Percentiles rank a stretch among this genome's conserved stretches.
Evolutionary conservation across 2,797 vertebrate species (phyloP).

Genomic region (Parauchenoglanis punctatus): DNA sequence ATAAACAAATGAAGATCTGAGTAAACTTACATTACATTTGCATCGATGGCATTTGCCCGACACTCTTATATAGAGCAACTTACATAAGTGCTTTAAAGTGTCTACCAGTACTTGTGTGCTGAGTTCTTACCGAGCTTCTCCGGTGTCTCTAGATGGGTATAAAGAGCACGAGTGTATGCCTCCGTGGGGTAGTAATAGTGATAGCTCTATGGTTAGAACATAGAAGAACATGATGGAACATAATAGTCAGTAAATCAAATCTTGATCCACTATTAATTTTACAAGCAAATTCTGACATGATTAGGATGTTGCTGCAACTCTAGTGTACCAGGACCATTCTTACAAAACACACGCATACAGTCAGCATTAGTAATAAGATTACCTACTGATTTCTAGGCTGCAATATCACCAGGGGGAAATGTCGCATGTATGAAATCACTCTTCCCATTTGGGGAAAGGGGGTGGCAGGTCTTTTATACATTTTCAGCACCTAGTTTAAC

Average conservation of each 20-base stretch:
- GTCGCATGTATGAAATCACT: background rate
- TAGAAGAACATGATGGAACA: conserved; percentile 36
- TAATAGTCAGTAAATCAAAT: conserved; percentile 1
- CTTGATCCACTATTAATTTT: background rate
- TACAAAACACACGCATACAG: background rate
- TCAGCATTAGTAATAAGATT: background rate
- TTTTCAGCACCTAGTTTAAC: background rate
- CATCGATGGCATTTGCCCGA: too few species aligned
- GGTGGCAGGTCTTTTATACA: background rate
- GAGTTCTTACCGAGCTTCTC: conserved; percentile 62
- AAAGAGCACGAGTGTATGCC: conserved; percentile 64
- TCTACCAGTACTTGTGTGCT: too few species aligned
- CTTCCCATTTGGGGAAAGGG: background rate
- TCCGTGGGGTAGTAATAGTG: conserved; percentile 71
- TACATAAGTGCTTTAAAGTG: too few species aligned
- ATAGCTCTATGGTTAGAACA: conserved; percentile 63
- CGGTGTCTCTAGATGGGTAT: conserved; percentile 66
- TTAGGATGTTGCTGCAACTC: conserved; percentile 4
- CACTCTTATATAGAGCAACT: too few species aligned
- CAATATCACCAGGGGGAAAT: background rate
- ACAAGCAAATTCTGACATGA: background rate
- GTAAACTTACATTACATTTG: background rate
- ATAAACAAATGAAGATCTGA: background rate
- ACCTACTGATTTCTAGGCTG: too few species aligned
- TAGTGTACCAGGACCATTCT: background rate